Percentiles rank a stretch among this genome's conserved stretches.
These are phyloP conservation scores for Ophion ventricosus DNA, from an alignment of 2,888 invertebrate genomes.

Conservation along the genomic window DNA sequence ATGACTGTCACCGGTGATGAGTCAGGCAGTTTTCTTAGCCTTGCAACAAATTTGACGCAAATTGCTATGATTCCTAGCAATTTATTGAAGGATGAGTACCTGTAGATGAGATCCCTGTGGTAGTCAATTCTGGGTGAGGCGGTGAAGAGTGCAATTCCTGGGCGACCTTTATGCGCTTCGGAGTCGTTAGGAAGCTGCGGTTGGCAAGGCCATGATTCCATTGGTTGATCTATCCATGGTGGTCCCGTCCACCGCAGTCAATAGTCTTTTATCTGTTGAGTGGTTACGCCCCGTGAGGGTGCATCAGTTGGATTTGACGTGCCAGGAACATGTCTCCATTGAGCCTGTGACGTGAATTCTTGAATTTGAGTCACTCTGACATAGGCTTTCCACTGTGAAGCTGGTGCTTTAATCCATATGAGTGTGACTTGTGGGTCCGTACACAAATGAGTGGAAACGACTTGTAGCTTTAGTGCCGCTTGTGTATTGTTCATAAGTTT, in stretches of 20 bases:
- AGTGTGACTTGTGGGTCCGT: conserved; percentile 70
- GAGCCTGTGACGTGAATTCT: too few relatives aligned
- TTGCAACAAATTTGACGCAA: conserved; percentile 12
- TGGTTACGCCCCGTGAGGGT: too few relatives aligned
- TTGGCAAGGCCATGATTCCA: not conserved
- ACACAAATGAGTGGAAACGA: conserved; percentile 31
- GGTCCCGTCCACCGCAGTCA: too few relatives aligned
- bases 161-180: conserved; percentile 24
- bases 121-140: conserved; percentile 22
- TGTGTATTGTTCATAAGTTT: conserved; percentile 11
- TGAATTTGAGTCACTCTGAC: conserved; percentile 60
- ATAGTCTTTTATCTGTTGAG: too few relatives aligned
- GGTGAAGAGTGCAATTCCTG: conserved; percentile 23
- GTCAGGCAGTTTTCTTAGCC: not conserved
- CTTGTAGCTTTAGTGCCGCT: not conserved
- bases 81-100: not conserved
- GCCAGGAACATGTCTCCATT: too few relatives aligned
- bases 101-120: conserved; percentile 48
- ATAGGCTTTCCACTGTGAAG: conserved; percentile 69
- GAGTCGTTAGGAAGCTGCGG: not conserved
- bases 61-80: conserved; percentile 31
- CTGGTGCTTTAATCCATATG: conserved; percentile 66
- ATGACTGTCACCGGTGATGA: not conserved
- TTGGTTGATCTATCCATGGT: conserved; percentile 16
- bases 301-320: too few relatives aligned